Base-by-base conservation (phyloP, 2,888 invertebrate genomes). In the Limnephilus marmoratus region DNA sequence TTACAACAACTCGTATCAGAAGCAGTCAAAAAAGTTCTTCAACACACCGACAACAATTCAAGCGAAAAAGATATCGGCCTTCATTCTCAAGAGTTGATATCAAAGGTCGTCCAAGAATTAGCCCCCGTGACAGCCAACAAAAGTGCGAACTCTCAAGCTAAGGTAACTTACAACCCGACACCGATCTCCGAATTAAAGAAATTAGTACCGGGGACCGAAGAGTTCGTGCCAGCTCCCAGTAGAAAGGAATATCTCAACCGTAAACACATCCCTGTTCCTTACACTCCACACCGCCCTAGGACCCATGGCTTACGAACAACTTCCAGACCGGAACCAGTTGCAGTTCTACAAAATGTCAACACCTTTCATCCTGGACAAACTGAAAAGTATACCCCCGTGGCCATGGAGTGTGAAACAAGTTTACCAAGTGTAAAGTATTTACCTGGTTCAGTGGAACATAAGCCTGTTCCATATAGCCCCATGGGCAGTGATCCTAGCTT, bases 181-280 rank as follows among this genome's bases (percentile, higher is more conserved):
- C 97, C 97, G 0, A 97, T 97, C 94, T 95, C 97, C 0, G 97
- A 97, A 95, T 95, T 97, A 53, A 96, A 96, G 93, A 96, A 96
- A 94, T 95, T 95, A 92, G 95, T 94, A 94, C 95, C 94, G 94
- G 94, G 94, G 91, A 49, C 34, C 29, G 81, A 91, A 34, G 85
- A 49, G 90, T 94, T 94, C 92, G 95, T 95, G 90, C 96, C 95
- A 82, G 94, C 93, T 86, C 68, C 91, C 31, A 24, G 53, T 80
- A 82, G 81, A 45, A 92, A 90, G 85, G 96, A 96, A 94, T 95
- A 95, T 94, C 95, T 94, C 5, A 90, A 88, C 94, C 95, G 94
- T 93, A 95, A 95, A 94, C 96, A 96, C 94, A 96, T 96, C 94
- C 96, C 96, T 90, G 96, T 96, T 87, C 96, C 96, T 49, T 96